These are phyloP conservation scores for Augiades crinisus DNA, from an alignment of 2,888 invertebrate genomes.

Conservation along the genomic window DNA sequence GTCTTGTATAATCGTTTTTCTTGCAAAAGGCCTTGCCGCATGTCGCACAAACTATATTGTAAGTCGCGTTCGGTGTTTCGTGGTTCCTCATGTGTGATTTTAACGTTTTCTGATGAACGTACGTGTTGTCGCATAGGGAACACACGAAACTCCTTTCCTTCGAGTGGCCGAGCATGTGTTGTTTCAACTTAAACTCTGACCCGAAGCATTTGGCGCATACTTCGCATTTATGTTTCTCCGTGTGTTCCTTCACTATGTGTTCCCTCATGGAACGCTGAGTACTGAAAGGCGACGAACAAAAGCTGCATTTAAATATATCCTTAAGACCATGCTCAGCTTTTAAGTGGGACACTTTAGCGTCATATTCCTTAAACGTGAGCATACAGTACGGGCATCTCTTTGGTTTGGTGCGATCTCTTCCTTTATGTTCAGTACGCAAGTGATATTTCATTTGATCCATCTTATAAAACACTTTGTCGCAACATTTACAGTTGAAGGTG, in stretches of 20 bases:
- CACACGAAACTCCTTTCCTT: conserved; percentile 65
- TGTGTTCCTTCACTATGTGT: conserved; percentile 53
- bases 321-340: conserved; percentile 47
- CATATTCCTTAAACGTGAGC: conserved; percentile 51
- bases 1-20: conserved; percentile 38
- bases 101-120: conserved; percentile 60
- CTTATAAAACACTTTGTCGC: conserved; percentile 60
- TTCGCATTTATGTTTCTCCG: conserved; percentile 66
- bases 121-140: conserved; percentile 61
- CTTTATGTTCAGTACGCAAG: conserved; percentile 54
- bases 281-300: conserved; percentile 45
- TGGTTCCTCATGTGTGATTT: conserved; percentile 68
- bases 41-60: conserved; percentile 39
- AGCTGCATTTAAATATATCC: conserved; percentile 44
- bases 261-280: conserved; percentile 50
- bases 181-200: conserved; percentile 63
- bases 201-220: conserved; percentile 67
- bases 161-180: conserved; percentile 63
- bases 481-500: conserved; percentile 50
- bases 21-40: conserved; percentile 41
- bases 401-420: conserved; percentile 39
- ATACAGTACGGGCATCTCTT: conserved; percentile 50
- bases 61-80: conserved; percentile 26
- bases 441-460: conserved; percentile 67
- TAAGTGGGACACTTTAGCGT: conserved; percentile 50